These are phyloP conservation scores for Drymonia ruficornis DNA, from an alignment of 2,888 invertebrate species.

Conservation along the genomic window DNA sequence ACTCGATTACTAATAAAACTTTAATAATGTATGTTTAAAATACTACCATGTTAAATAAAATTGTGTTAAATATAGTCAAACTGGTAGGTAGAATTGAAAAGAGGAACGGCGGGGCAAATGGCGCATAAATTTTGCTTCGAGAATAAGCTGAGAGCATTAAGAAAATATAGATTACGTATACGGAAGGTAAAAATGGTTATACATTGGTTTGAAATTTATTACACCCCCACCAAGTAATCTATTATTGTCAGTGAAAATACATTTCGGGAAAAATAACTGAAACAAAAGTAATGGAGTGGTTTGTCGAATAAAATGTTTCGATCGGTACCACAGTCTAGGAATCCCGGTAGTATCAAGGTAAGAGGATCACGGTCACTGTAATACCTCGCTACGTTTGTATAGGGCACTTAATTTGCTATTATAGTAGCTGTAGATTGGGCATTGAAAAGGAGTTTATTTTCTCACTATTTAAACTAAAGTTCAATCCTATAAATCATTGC, in stretches of 20 bases:
- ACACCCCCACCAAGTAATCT: slow-evolving; percentile 13
- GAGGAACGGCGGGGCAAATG: slow-evolving; percentile 67
- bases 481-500: too few relatives aligned
- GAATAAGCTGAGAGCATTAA: slow-evolving; percentile 70
- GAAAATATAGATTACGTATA: slow-evolving; percentile 71
- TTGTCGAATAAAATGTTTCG: slow-evolving; percentile 47
- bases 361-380: slow-evolving; percentile 69
- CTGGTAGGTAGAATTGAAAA: slow-evolving; percentile 59
- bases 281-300: slow-evolving; percentile 30
- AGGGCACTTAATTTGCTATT: slow-evolving; percentile 39
- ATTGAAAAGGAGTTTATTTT: too few relatives aligned
- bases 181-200: slow-evolving; percentile 56
- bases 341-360: slow-evolving; percentile 62
- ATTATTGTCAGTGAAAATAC: slow-evolving; percentile 12
- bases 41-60: too few relatives aligned
- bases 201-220: slow-evolving; percentile 43
- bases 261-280: slow-evolving; percentile 17
- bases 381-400: slow-evolving; percentile 50
- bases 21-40: too few relatives aligned
- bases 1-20: background rate
- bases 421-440: too few relatives aligned
- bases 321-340: too few relatives aligned
- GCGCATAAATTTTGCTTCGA: slow-evolving; percentile 73
- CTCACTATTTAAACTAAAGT: too few relatives aligned
- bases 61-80: slow-evolving; percentile 57